A percentile compares a stretch with the other conserved stretches of the same genome.
Evolutionary conservation across 2,888 invertebrate species (phyloP).

Genomic region (Leptodirus hochenwartii): DNA sequence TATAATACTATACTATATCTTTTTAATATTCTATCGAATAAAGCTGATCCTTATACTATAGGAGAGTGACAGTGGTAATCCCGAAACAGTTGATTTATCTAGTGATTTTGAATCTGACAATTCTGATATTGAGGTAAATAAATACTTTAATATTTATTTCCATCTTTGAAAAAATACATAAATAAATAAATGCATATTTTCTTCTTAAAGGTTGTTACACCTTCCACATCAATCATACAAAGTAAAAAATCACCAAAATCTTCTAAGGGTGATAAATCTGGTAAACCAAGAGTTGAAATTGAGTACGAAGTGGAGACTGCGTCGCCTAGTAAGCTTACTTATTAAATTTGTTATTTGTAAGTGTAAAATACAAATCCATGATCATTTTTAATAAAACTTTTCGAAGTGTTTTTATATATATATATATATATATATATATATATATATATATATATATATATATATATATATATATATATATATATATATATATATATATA

Average conservation of each 20-base stretch:
- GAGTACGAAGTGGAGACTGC: conserved; percentile 67
- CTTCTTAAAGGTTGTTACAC: conserved; percentile 32
- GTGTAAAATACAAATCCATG: too few species aligned
- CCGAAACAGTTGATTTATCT: conserved; percentile 39
- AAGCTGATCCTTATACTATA: conserved; percentile 24
- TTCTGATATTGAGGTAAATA: conserved; percentile 70
- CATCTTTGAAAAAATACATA: too few species aligned
- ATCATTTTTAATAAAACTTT: too few species aligned
- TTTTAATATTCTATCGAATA: too few species aligned
- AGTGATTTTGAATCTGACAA: conserved; percentile 55
- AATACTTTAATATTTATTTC: not conserved
- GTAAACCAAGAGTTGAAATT: conserved; percentile 43
- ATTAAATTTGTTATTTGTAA: too few species aligned
- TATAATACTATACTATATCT: too few species aligned
- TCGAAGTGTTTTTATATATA: too few species aligned
- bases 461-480: too few species aligned
- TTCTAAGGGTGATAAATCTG: conserved; percentile 2
- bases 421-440: too few species aligned
- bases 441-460: too few species aligned
- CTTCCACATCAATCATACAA: conserved; percentile 20
- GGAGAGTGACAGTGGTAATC: conserved; percentile 55
- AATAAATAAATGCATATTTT: conserved; percentile 10
- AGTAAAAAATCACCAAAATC: conserved; percentile 15
- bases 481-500: too few species aligned
- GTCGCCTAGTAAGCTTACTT: too few species aligned